phyloP scores from a whole-genome alignment of 2,113 vertebrate species.

The Chloebia gouldiae region DNA sequence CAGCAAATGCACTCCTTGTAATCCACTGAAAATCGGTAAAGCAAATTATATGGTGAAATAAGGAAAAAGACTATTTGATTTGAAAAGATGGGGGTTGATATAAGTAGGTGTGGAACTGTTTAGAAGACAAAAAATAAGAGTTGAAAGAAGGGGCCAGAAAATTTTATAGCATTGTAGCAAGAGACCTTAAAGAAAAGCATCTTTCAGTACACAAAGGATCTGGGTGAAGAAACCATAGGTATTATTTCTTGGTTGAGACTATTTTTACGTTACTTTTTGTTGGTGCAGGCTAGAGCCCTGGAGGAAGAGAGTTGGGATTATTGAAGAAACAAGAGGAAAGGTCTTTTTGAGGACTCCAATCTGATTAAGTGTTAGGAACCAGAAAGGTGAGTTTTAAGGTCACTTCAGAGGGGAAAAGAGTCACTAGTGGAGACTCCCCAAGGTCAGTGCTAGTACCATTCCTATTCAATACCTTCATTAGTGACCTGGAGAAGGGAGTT shows the following conservation, averaged over 20 bases:
- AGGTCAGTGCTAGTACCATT: not conserved
- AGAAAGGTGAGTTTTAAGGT: not conserved
- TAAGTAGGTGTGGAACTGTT: not conserved
- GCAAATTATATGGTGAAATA: not conserved
- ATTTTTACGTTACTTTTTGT: not conserved
- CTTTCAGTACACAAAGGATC: not conserved
- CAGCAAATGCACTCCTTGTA: not conserved
- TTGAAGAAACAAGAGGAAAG: not conserved
- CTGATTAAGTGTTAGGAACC: not conserved
- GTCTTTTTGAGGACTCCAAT: not conserved
- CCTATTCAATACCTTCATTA: not conserved
- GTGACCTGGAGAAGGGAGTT: not conserved
- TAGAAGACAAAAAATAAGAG: not conserved
- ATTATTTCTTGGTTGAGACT: not conserved
- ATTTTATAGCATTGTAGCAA: not conserved
- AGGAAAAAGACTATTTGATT: not conserved
- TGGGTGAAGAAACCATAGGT: not conserved
- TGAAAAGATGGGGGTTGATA: not conserved
- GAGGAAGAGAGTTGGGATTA: not conserved
- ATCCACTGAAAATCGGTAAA: not conserved
- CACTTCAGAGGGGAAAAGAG: not conserved
- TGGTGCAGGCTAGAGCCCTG: not conserved
- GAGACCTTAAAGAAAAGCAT: not conserved
- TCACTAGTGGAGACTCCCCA: not conserved
- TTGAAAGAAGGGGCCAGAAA: not conserved